Percentiles rank a stretch among this genome's conserved stretches.
phyloP scores from a whole-genome alignment of 2,888 invertebrate species.

The Petrolisthes cinctipes region DNA sequence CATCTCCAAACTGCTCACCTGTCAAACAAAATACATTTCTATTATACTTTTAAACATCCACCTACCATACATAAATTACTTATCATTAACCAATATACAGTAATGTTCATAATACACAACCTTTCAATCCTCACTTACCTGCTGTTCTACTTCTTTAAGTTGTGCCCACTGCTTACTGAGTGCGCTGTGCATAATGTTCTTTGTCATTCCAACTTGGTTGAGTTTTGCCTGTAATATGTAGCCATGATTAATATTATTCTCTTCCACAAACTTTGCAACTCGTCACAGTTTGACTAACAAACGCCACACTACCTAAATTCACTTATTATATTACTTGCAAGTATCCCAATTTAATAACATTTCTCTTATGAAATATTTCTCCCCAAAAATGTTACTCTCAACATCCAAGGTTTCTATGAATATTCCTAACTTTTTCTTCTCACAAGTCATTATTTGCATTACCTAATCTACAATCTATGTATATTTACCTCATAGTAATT shows the following conservation, averaged over 20 bases:
- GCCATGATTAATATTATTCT: neutral
- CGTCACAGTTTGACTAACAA: too few species aligned
- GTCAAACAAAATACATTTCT: neutral
- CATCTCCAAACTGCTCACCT: constrained; percentile 31
- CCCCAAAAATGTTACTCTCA: too few species aligned
- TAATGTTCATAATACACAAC: too few species aligned
- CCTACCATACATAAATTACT: neutral
- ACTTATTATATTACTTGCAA: too few species aligned
- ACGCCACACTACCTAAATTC: too few species aligned
- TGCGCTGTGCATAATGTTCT: constrained; percentile 29
- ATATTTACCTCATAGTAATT: constrained; percentile 38
- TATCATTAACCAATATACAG: neutral
- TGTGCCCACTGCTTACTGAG: constrained; percentile 29
- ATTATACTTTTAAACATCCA: neutral
- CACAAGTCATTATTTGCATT: too few species aligned
- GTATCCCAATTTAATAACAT: too few species aligned
- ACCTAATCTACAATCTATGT: neutral
- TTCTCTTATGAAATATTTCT: too few species aligned
- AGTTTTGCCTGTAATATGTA: constrained; percentile 38
- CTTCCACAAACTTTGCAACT: too few species aligned
- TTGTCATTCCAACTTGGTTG: constrained; percentile 38
- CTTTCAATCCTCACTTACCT: neutral
- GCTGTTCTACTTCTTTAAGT: constrained; percentile 33
- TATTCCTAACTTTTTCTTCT: too few species aligned
- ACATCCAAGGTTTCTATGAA: too few species aligned